phyloP scores from a whole-genome alignment of 2,113 vertebrate genomes.

The Euleptes europaea region DNA sequence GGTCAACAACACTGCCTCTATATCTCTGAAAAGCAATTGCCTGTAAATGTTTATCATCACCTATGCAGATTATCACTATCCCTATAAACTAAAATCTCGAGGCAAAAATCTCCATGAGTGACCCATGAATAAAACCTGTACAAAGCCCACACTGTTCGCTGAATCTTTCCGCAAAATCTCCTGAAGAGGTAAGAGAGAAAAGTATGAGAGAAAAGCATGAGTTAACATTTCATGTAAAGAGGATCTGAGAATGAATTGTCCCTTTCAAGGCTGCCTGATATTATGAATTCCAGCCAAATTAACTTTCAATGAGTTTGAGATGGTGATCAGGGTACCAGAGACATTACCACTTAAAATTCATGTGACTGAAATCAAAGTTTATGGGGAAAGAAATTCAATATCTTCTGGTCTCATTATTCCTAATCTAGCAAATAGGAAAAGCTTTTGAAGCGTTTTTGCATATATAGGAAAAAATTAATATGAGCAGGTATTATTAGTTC shows the following conservation, averaged over 20 bases:
- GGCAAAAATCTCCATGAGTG: not conserved
- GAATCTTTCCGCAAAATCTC: not conserved
- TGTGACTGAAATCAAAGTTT: slow-evolving; percentile 15
- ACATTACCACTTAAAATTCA: slow-evolving; percentile 24
- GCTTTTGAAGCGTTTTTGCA: not conserved
- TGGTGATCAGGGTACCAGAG: slow-evolving; percentile 6
- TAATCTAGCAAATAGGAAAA: slow-evolving; percentile 15
- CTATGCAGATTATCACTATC: too few relatives aligned
- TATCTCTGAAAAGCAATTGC: too few relatives aligned
- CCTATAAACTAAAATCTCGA: not conserved
- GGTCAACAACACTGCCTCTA: too few relatives aligned
- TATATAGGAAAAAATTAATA: slow-evolving; percentile 12
- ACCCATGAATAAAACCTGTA: not conserved
- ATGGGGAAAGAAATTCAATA: slow-evolving; percentile 23
- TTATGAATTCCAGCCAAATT: slow-evolving; percentile 21
- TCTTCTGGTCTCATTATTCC: slow-evolving; percentile 19
- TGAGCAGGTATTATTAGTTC: slow-evolving; percentile 16
- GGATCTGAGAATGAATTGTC: not conserved
- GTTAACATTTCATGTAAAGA: slow-evolving; percentile 4
- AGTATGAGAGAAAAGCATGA: not conserved
- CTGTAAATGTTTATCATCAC: too few relatives aligned
- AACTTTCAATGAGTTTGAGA: slow-evolving; percentile 12
- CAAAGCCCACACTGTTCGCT: not conserved
- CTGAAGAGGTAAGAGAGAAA: not conserved
- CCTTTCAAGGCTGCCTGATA: not conserved